These are phyloP conservation scores for Diglossa cyanea DNA, from an alignment of 2,797 vertebrate species.

Conservation along the genomic window DNA sequence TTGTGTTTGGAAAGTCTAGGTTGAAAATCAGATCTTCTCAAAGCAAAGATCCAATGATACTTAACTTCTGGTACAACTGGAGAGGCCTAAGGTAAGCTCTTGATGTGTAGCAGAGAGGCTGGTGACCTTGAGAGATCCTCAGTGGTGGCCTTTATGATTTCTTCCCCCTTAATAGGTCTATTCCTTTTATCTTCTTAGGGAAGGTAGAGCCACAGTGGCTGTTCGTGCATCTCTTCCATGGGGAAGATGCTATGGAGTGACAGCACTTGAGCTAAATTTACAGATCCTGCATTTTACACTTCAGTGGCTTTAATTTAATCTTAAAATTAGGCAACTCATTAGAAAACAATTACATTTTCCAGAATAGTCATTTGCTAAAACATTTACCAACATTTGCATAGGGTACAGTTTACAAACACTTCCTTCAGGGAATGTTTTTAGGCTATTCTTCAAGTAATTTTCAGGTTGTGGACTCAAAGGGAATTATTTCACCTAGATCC, in stretches of 20 bases:
- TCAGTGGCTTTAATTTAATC: neutral
- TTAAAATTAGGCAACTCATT: neutral
- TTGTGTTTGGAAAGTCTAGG: neutral
- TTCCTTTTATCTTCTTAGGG: neutral
- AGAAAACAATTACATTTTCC: neutral
- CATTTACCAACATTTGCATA: neutral
- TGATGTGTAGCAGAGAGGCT: neutral
- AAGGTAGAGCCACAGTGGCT: neutral
- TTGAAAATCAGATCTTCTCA: neutral
- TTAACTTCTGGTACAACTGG: neutral
- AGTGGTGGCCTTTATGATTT: neutral
- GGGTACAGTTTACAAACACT: neutral
- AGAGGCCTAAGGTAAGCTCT: neutral
- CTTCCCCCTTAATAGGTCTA: rapidly evolving
- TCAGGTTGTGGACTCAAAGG: neutral
- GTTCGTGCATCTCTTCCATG: neutral
- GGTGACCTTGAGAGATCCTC: neutral
- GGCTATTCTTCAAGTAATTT: neutral
- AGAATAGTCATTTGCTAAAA: neutral
- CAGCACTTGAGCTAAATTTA: neutral
- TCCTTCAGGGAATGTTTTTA: neutral
- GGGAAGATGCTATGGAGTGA: neutral
- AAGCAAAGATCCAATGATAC: neutral
- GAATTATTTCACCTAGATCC: neutral
- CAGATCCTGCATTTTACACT: neutral